Percentiles rank a stretch among this genome's conserved stretches.
phyloP scores from a whole-genome alignment of 2,797 vertebrate genomes.

The Chelon labrosus region DNA sequence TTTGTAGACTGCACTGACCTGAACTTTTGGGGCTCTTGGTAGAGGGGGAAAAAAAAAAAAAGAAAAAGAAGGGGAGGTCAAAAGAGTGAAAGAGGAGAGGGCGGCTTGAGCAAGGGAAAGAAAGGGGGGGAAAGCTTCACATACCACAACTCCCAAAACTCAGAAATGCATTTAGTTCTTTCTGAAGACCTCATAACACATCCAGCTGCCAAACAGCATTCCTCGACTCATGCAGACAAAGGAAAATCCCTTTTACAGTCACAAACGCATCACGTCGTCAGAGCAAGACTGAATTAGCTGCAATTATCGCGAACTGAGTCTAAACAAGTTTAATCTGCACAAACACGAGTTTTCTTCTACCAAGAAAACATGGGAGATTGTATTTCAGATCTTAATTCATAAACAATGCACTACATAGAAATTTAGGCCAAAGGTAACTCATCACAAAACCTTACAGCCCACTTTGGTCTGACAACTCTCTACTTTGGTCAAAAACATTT shows the following conservation, averaged over 20 bases:
- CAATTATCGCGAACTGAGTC: constrained; percentile 22
- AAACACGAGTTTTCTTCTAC: neutral
- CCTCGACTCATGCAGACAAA: constrained; percentile 65
- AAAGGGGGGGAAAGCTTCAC: constrained; percentile 48
- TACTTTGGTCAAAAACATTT: constrained; percentile 1
- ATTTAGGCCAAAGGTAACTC: constrained; percentile 17
- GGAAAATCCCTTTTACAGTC: constrained; percentile 64
- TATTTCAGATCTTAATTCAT: neutral
- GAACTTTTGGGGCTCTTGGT: constrained; percentile 55
- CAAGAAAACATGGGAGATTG: constrained; percentile 3
- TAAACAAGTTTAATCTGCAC: constrained; percentile 27
- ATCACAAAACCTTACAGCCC: constrained; percentile 3
- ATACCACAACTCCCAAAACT: constrained; percentile 79
- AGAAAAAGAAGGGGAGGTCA: neutral
- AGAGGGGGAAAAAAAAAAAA: constrained; percentile 18
- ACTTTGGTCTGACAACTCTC: neutral
- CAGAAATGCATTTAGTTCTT: constrained; percentile 68
- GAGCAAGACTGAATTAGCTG: constrained; percentile 24
- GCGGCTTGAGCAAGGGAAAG: constrained; percentile 32
- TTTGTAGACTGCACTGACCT: constrained; percentile 59
- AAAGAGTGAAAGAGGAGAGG: constrained; percentile 27
- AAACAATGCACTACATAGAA: constrained; percentile 14
- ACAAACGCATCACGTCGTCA: constrained; percentile 33
- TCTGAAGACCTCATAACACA: constrained; percentile 67
- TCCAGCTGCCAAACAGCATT: constrained; percentile 76